These are phyloP conservation scores for Osmoderma eremita DNA, from an alignment of 2,888 invertebrate species.

Conservation along the genomic window DNA sequence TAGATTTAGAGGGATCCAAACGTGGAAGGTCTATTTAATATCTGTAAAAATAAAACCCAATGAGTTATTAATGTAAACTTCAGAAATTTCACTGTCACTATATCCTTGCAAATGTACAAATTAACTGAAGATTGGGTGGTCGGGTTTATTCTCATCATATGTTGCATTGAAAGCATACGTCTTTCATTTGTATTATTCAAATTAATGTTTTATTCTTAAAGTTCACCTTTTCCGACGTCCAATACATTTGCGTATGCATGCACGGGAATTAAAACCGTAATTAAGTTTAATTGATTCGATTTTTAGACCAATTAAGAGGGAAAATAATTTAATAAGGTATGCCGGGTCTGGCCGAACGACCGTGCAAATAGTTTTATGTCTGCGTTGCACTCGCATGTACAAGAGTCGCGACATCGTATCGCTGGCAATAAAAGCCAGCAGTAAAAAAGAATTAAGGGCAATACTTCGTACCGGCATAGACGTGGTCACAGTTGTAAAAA, in stretches of 20 bases:
- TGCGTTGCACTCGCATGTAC: conserved; percentile 47
- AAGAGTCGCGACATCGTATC: conserved; percentile 45
- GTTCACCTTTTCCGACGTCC: background rate
- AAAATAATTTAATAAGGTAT: conserved; percentile 38
- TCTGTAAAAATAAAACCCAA: too few species aligned
- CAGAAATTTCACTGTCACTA: background rate
- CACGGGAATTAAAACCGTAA: conserved; percentile 19
- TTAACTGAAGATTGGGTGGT: background rate
- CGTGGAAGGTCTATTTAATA: too few species aligned
- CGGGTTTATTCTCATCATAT: too few species aligned
- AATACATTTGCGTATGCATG: conserved; percentile 11
- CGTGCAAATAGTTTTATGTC: conserved; percentile 50
- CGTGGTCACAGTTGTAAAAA: conserved; percentile 55
- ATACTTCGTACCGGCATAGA: conserved; percentile 59
- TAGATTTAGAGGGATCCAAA: too few species aligned
- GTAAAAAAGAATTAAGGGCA: conserved; percentile 57
- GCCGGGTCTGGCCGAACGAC: conserved; percentile 40
- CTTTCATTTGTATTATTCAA: background rate
- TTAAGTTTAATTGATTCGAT: conserved; percentile 35
- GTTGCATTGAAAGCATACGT: too few species aligned
- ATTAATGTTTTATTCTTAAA: background rate
- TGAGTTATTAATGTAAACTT: background rate
- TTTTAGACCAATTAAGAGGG: conserved; percentile 34
- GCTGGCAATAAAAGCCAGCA: conserved; percentile 54
- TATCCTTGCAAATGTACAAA: background rate